Base-by-base conservation (phyloP, 2,888 invertebrate genomes). In the Atherix ibis region DNA sequence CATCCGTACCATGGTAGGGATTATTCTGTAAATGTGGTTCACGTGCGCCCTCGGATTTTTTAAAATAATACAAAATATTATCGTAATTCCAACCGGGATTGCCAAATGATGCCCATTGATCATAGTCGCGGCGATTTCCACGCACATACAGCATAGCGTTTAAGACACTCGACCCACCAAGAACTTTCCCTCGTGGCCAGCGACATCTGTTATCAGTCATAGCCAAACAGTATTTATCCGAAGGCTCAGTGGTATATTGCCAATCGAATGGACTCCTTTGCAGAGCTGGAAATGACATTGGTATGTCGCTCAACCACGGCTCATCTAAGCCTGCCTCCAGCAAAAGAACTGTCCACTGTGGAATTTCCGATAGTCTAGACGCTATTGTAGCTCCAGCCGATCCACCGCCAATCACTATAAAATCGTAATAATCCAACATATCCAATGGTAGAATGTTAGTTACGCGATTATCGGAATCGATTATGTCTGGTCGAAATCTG, bases 111-210 rank as follows among this genome's bases (percentile, higher is more conserved):
- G 72, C 78, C 91, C 91, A 92, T n/a, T 66, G 62, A 48, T 92
- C 84, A 53, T 87, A 92, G 52, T 91, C 91, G 3, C 63, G 67
- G 32, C 69, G 70, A 51, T 91, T 87, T 0, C 89, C 91, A 34
- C 91, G 65, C 0, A 88, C 66, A 49, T 89, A 89, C 38, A 85
- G 65, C 89, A 92, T 89, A 13, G 87, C 89, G 53, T 91, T 91
- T 3, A 89, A 60, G 2, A 79, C 78, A 48, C 85, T 84, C 10
- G 76, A 77, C 0, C 91, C 91, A 15, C 78, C 78, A 14, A 84
- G 62, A 5, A 78, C 76, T 62, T 78, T 81, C 1, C 79, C 87
- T 17, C 87, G 67, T 1, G 82, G 82, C 81, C 80, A 82, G 43
- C 71, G 72, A 47, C 80, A 80, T 33, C 64, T 60, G 5, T 62